Evolutionary conservation across 2,797 vertebrate species (phyloP).

Genomic region (Numenius phaeopus): DNA sequence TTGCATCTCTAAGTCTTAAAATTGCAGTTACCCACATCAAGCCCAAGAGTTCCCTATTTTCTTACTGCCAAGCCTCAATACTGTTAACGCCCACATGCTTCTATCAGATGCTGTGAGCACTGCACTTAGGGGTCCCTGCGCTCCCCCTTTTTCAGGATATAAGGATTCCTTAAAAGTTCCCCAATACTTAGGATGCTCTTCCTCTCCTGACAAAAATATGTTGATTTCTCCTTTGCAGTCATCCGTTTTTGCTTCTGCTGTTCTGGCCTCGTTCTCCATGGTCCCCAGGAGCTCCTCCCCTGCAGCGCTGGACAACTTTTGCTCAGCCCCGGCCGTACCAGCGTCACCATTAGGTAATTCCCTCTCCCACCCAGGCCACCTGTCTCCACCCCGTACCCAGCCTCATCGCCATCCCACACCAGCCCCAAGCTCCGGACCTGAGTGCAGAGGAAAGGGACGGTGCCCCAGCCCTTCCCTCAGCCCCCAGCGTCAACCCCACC

Average conservation of each 20-base stretch:
- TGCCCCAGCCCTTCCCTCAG: background rate
- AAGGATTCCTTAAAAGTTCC: background rate
- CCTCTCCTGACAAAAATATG: background rate
- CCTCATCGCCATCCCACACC: background rate
- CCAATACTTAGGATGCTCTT: background rate
- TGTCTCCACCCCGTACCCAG: accelerated
- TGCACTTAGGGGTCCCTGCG: no score
- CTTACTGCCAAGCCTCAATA: background rate
- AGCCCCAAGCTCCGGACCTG: background rate
- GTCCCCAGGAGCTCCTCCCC: background rate
- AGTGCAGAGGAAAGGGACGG: accelerated
- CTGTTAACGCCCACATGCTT: background rate
- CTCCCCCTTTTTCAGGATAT: background rate
- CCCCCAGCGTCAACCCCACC: background rate
- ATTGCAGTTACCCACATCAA: background rate
- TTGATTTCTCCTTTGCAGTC: background rate
- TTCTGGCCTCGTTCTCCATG: accelerated
- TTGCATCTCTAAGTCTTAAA: background rate
- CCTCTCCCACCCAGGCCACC: background rate
- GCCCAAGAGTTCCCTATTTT: background rate
- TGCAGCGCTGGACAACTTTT: background rate
- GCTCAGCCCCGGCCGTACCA: accelerated
- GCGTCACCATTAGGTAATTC: background rate
- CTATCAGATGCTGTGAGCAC: background rate
- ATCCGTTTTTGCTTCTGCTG: background rate